Evolutionary conservation across 1,140 invertebrate species (phyloP), one percentile per base, ranked within the genome.

Genomic region (Mylabris phalerata): DNA sequence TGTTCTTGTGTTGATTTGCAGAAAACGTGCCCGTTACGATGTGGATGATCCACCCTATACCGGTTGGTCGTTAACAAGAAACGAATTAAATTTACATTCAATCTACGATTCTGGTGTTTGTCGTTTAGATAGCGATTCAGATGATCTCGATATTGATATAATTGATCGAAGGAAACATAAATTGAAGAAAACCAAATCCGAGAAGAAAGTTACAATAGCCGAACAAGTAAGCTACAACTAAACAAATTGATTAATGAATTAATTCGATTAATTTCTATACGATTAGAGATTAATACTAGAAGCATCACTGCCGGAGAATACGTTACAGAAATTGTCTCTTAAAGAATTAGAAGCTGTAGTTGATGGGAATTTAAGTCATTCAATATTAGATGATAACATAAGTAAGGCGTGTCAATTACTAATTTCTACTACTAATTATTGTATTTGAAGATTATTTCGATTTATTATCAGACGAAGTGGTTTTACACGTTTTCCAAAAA

Each of bases 401-500:
- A 32, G 32, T 32, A 32, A 32, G 32, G 19, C 19, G 19, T 19
- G 19, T 19, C 19, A 19, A 2, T 19, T 19, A 19, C 19, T 19
- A 32, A 32, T 32, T 32, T 32, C 32, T 32, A 32, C 19, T 19
- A 19, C 19, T 32, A 32, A 32, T 32, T 0, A 32, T 41, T 58
- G 9, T 66, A 19, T 68, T 61, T 60, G 9, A 46, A 69, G 80
- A 84, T 70, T 75, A 81, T 63, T 85, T 86, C 64, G 76, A 79
- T n/a, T 76, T 77, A 56, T 67, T 90, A 46, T 88, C 89, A 0
- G 92, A 94, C 76, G 91, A 94, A 75, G 83, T 93, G 57, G 80
- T 94, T 11, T 72, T 94, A n/a, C 80, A 84, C 62, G 86, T 95
- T 40, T 86, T 94, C 57, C 81, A 83, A 65, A 91, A 85, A 84